Evolutionary conservation across 2,113 vertebrate genomes (phyloP), one percentile per base, ranked within the genome.

Genomic region (Pachyramphus minor): DNA sequence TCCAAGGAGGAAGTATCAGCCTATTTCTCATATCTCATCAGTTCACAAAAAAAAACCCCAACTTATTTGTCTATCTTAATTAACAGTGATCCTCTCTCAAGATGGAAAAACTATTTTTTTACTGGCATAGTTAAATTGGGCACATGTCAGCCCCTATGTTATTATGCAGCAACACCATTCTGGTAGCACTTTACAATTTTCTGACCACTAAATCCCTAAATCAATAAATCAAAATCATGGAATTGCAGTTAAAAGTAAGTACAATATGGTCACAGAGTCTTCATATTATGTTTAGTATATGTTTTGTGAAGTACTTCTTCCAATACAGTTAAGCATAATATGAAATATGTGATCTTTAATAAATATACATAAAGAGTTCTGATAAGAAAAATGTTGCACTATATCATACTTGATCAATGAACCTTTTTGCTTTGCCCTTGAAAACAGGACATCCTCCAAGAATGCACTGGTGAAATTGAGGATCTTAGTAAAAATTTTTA

Each of bases 401-500:
- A 76, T 87, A 98, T 98, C 95, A 97, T 79, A 95, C 69, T 96
- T 97, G 97, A 98, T 98, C 96, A 97, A 97, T 97, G 96, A 97
- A 94, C 76, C 94, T 96, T 97, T 97, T 88, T 96, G 59, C 93
- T 93, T 90, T 97, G 97, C 84, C 98, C 97, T 98, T 98, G 97
- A 95, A 96, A 94, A 95, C 3, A 93, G 80, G 96, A 81, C 79
- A 97, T 92, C 96, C 77, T 98, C 92, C 88, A 96, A 96, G 93
- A 98, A 98, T 93, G 97, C 84, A 42, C 27, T 89, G 95, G 94
- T 97, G 90, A 98, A 98, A 98, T 80, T 96, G 96, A 98, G 96
- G 96, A 96, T 95, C 96, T 98, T 96, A 81, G 96, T 98, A 97
- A 97, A 98, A 98, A 98, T 49, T 94, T 96, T 98, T 56, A 97